Conservation (phyloP, 64 coral and sea anemone species). For the Anthopleura sola region DNA sequence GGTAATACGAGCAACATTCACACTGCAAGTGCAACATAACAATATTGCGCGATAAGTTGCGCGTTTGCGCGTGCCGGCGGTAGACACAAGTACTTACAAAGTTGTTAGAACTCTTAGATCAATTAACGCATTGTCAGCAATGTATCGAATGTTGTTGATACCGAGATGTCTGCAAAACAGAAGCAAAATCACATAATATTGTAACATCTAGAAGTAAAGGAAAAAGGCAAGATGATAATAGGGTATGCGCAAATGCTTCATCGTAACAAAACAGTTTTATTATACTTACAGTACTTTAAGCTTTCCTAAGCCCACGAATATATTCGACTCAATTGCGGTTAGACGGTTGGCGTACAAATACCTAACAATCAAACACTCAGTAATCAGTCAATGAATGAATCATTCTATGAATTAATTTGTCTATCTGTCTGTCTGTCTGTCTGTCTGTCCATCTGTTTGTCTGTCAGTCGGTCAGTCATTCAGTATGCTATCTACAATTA, state of each 20-base stretch:
- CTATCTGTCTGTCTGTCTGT: background rate
- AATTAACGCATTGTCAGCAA: constrained; percentile 50
- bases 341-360: constrained; percentile 47
- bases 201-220: too few relatives aligned
- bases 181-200: background rate
- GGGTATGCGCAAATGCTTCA: background rate
- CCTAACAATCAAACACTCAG: background rate
- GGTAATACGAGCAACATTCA: too few relatives aligned
- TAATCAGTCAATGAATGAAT: background rate
- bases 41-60: too few relatives aligned
- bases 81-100: constrained; percentile 65
- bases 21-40: too few relatives aligned
- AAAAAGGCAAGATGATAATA: background rate
- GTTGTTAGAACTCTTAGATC: constrained; percentile 51
- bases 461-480: too few relatives aligned
- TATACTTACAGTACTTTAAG: constrained; percentile 46
- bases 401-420: background rate
- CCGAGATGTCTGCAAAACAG: constrained; percentile 61
- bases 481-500: too few relatives aligned
- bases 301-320: constrained; percentile 34
- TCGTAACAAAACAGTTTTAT: background rate
- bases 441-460: too few relatives aligned
- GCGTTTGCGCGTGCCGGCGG: too few relatives aligned
- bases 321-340: constrained; percentile 8
- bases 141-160: constrained; percentile 53